Conservation (phyloP, 2,113 vertebrate species). For the Ochotona curzoniae region DNA sequence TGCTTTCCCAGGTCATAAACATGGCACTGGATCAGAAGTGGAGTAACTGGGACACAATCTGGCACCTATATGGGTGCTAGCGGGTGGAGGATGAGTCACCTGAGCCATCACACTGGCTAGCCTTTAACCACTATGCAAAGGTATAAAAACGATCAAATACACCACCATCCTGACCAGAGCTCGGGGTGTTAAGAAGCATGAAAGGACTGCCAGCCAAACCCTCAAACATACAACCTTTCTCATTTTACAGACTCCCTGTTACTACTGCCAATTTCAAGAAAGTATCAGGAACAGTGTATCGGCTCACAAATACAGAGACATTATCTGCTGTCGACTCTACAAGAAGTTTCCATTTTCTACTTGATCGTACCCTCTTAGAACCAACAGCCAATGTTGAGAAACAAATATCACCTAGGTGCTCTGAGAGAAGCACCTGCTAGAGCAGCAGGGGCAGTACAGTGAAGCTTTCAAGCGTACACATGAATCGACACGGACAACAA, state of each 20-base stretch:
- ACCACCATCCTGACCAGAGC: not conserved
- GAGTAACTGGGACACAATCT: no score
- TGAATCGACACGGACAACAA: not conserved
- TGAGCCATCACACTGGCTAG: no score
- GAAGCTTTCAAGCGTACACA: not conserved
- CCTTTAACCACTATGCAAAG: not conserved
- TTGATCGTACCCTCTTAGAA: not conserved
- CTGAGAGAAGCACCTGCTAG: not conserved
- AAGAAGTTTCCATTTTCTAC: not conserved
- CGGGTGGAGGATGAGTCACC: no score
- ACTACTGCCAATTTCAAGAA: not conserved
- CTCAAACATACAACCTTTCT: not conserved
- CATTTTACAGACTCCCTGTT: not conserved
- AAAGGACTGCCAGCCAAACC: not conserved
- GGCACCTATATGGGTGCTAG: no score
- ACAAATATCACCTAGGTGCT: not conserved
- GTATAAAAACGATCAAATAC: not conserved
- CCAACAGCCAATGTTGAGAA: not conserved
- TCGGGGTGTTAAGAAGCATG: conserved; percentile 20
- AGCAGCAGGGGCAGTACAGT: not conserved
- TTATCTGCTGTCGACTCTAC: not conserved
- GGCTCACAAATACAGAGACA: conserved; percentile 10
- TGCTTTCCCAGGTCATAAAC: no score
- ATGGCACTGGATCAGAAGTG: no score
- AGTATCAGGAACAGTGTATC: not conserved